Percentiles rank a stretch among this genome's conserved stretches.
Evolutionary conservation across 1,140 invertebrate species (phyloP).

Genomic region (Cydia fagiglandana): DNA sequence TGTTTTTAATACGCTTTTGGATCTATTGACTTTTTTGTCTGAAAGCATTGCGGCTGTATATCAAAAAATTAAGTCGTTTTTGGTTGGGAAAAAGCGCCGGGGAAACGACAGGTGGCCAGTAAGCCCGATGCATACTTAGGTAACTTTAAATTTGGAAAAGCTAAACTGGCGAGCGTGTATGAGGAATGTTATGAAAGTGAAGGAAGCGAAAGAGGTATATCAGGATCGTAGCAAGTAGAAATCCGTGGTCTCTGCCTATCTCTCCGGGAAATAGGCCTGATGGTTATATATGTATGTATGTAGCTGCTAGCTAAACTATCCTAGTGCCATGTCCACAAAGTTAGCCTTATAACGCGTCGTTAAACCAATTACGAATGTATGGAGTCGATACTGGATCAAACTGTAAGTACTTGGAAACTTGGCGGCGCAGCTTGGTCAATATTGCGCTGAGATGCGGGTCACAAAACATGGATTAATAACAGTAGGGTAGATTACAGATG

Average conservation of each 20-base stretch:
- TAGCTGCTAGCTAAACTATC: not conserved
- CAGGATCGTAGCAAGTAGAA: no score
- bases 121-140: not conserved
- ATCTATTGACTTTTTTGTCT: no score
- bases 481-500: no score
- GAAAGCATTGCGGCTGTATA: not conserved
- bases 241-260: no score
- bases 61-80: not conserved
- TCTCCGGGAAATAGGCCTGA: no score
- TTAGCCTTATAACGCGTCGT: not conserved
- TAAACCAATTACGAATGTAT: not conserved
- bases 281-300: no score
- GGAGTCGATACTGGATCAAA: not conserved
- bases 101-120: not conserved
- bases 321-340: not conserved
- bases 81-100: no score
- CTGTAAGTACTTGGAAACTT: not conserved
- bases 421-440: not conserved
- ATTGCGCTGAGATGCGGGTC: not conserved
- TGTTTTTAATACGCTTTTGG: no score
- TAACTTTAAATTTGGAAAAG: not conserved
- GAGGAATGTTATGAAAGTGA: no score
- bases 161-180: no score
- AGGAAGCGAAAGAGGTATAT: no score
- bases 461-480: not conserved